phyloP scores from a whole-genome alignment of 2,797 vertebrate genomes.

The Periophthalmus magnuspinnatus region DNA sequence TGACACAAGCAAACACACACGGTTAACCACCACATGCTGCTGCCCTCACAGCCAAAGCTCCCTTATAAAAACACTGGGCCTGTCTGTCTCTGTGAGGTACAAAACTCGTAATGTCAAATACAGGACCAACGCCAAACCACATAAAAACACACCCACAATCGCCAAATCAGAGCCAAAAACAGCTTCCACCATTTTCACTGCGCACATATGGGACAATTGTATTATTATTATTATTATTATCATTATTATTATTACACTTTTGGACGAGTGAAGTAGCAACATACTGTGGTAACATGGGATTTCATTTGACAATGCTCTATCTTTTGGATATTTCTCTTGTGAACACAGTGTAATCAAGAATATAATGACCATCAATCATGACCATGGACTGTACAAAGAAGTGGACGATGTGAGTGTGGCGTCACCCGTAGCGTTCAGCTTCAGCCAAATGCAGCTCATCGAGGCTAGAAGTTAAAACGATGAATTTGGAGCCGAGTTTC shows the following conservation, averaged over 20 bases:
- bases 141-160: conserved; percentile 19
- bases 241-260: background rate
- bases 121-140: conserved; percentile 19
- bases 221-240: background rate
- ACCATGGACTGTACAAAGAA: too few species aligned
- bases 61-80: conserved; percentile 12
- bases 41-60: background rate
- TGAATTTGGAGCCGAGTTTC: too few species aligned
- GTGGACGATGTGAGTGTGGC: too few species aligned
- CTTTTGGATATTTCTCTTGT: background rate
- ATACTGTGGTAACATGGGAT: background rate
- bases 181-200: conserved; percentile 14
- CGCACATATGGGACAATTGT: background rate
- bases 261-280: background rate
- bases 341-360: too few species aligned
- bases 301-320: too few species aligned
- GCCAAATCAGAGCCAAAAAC: conserved; percentile 12
- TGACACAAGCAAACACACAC: conserved; percentile 13
- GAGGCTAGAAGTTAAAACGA: too few species aligned
- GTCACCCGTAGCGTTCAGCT: too few species aligned
- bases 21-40: conserved; percentile 22
- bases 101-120: conserved; percentile 22
- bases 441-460: too few species aligned
- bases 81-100: conserved; percentile 20
- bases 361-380: too few species aligned